phyloP scores from a whole-genome alignment of 2,113 vertebrate genomes.

The Nycticebus coucang region DNA sequence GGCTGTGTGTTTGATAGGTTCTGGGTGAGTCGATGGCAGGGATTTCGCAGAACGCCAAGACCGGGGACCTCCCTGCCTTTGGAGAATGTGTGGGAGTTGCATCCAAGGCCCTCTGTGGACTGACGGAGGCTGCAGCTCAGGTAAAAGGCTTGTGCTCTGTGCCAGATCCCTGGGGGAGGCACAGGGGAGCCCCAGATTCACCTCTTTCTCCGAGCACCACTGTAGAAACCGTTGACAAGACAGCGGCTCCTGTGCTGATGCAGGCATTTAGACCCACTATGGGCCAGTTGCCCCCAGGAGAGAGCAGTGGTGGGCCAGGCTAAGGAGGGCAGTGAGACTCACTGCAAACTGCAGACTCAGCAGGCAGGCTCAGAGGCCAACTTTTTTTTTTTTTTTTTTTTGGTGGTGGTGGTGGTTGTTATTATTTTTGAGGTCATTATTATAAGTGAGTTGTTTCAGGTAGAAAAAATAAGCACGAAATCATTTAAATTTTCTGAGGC shows the following conservation, averaged over 20 bases:
- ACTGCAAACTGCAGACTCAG: neutral
- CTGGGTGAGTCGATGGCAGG: conserved; percentile 98
- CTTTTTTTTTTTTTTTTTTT: too few species aligned
- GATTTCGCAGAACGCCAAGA: conserved; percentile 99
- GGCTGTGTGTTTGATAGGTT: conserved; percentile 85
- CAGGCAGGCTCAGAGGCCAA: neutral
- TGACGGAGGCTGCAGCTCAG: conserved; percentile 98
- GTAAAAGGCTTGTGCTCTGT: conserved; percentile 82
- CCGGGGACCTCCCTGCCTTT: conserved; percentile 93
- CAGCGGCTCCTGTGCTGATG: neutral
- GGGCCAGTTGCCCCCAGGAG: neutral
- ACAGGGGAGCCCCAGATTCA: fast-evolving
- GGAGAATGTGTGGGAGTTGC: conserved; percentile 96
- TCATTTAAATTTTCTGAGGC: neutral
- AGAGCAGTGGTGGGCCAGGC: neutral
- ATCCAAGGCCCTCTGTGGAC: conserved; percentile 97
- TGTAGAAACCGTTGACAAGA: neutral
- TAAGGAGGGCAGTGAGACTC: neutral
- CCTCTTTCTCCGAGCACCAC: neutral
- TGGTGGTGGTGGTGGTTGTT: neutral
- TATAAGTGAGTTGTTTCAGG: neutral
- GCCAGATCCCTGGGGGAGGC: neutral
- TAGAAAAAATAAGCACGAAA: neutral
- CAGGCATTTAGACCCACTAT: neutral
- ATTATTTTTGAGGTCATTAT: neutral